Base-by-base conservation (phyloP, 2,113 vertebrate species). In the Psittacula cyanocephala region DNA sequence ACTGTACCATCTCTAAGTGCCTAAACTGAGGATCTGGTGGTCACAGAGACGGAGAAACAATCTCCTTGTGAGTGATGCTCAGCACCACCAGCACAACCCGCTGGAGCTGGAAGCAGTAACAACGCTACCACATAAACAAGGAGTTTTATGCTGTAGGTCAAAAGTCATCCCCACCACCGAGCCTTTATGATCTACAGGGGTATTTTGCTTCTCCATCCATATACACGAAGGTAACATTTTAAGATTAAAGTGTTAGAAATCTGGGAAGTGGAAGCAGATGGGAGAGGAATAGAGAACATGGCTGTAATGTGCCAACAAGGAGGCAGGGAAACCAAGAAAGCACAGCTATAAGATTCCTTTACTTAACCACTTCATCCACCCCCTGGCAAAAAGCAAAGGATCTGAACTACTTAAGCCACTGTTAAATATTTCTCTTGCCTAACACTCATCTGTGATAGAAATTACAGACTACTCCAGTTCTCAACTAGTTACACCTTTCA, bases 251-350 rank as follows among this genome's bases (percentile, higher is more conserved):
- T 17, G 47, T 39, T 89, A 10, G 65, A 70, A 86, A 60, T 83
- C 81, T 55, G 53, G 55, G 47, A 71, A 78, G 80, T 43, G 81
- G 64, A 37, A 91, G 76, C 89, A 97, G 95, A 89, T 86, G 88
- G 93, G 75, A 69, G 53, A 93, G 35, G 53, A 90, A 79, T 4
- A 57, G 69, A 77, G 76, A 89, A 70, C 0, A 13, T 55, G 74
- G 76, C 86, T 44, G 47, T 12, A 53, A 53, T 5, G 19, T 87
- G 89, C 75, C 87, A 93, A 77, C 4, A 0, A 50, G 71, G 82
- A 88, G 88, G 84, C 74, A 94, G 71, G 23, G 68, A 78, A 93
- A 82, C 27, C 63, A 65, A 91, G 82, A 41, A 60, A 67, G 76
- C 80, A 80, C 4, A 13, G 63, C 44, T 29, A 74, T 62, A 57